phyloP scores from a whole-genome alignment of 2,797 vertebrate genomes.

The Malurus leucopterus region DNA sequence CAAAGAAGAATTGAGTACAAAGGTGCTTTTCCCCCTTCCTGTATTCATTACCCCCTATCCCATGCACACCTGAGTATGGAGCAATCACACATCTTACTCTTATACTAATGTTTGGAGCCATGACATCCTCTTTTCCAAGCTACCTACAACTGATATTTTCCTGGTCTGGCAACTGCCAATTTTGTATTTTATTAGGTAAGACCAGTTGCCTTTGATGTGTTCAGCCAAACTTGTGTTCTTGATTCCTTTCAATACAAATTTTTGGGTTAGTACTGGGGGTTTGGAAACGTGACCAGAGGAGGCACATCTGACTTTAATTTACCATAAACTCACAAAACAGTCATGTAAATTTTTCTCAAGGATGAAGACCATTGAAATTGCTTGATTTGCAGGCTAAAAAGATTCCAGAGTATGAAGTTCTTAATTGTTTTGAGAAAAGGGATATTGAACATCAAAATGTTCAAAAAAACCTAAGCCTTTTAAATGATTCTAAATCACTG shows the following conservation, averaged over 20 bases:
- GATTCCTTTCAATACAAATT: neutral
- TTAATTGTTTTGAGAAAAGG: constrained; percentile 11
- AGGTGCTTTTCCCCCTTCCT: neutral
- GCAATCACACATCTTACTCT: neutral
- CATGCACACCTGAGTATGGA: neutral
- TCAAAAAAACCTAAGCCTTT: neutral
- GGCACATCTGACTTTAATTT: neutral
- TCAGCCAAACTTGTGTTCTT: neutral
- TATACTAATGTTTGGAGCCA: neutral
- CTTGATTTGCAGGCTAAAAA: neutral
- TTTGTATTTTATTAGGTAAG: neutral
- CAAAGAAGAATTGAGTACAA: neutral
- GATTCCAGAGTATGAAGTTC: neutral
- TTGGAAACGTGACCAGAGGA: neutral
- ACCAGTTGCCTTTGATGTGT: neutral
- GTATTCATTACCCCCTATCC: neutral
- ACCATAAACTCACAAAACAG: neutral
- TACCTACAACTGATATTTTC: neutral
- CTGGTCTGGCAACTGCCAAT: neutral
- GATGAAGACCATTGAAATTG: neutral
- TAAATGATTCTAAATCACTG: constrained; percentile 12
- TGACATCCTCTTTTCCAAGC: neutral
- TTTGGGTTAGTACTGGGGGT: neutral
- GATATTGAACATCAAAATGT: neutral
- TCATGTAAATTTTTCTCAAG: neutral